These are phyloP conservation scores for Fragum whitleyi DNA, from an alignment of 2,888 invertebrate species.

Conservation along the genomic window DNA sequence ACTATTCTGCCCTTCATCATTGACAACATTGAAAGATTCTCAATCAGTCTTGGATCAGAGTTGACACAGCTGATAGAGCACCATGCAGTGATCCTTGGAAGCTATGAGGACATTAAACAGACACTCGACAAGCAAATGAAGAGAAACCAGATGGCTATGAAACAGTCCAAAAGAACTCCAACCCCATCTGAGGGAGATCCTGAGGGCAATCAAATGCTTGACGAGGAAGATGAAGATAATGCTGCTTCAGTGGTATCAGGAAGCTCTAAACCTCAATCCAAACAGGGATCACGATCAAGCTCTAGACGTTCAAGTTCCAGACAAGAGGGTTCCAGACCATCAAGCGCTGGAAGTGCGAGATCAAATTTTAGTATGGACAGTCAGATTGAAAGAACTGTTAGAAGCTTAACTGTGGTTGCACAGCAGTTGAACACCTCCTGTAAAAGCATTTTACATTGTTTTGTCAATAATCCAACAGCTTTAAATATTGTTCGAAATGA, in stretches of 20 bases:
- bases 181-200: constrained; percentile 39
- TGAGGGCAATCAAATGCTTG: constrained; percentile 53
- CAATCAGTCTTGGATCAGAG: constrained; percentile 80
- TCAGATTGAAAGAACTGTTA: constrained; percentile 77
- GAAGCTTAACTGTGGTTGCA: constrained; percentile 80
- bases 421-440: constrained; percentile 81
- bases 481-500: constrained; percentile 75
- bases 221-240: constrained; percentile 43
- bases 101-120: constrained; percentile 79
- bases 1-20: constrained; percentile 81
- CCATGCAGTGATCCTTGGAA: constrained; percentile 77
- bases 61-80: constrained; percentile 78
- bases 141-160: constrained; percentile 45
- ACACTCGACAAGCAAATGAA: constrained; percentile 73
- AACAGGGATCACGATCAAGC: constrained; percentile 16
- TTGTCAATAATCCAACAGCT: constrained; percentile 80
- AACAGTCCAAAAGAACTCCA: constrained; percentile 27
- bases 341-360: constrained; percentile 51
- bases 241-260: constrained; percentile 31
- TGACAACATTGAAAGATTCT: constrained; percentile 80
- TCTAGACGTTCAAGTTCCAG: constrained; percentile 20
- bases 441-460: constrained; percentile 81
- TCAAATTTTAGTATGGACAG: constrained; percentile 71
- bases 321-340: constrained; percentile 39
- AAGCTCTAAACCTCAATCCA: constrained; percentile 4